These are phyloP conservation scores for Rhegmatorhina hoffmannsi DNA, from an alignment of 2,113 vertebrate species.

Conservation along the genomic window DNA sequence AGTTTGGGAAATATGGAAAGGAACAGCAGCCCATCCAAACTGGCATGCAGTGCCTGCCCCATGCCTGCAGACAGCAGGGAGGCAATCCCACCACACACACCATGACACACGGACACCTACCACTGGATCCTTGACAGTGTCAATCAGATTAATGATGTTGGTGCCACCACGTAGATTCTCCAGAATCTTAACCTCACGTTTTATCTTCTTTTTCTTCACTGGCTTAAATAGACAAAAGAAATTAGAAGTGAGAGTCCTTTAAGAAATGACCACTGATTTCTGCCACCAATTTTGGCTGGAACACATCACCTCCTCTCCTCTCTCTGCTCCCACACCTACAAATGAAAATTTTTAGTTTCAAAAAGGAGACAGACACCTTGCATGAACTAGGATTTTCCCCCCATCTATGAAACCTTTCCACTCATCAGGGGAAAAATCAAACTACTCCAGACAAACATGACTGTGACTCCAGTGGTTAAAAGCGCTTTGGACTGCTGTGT, in stretches of 20 bases:
- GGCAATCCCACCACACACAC: background rate
- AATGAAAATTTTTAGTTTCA: background rate
- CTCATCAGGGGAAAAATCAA: background rate
- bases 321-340: background rate
- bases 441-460: background rate
- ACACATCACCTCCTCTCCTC: background rate
- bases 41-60: background rate
- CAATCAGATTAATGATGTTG: slow-evolving; percentile 97
- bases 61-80: fast-evolving
- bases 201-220: slow-evolving; percentile 99
- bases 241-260: slow-evolving; percentile 76
- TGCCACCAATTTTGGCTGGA: background rate
- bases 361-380: background rate
- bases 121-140: slow-evolving; percentile 98
- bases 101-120: slow-evolving; percentile 75
- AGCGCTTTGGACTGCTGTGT: background rate
- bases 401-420: background rate
- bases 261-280: slow-evolving; percentile 30
- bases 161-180: slow-evolving; percentile 96
- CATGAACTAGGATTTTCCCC: background rate
- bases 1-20: background rate
- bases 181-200: slow-evolving; percentile 98
- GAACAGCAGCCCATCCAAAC: background rate
- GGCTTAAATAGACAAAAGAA: slow-evolving; percentile 87
- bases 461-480: background rate